A percentile compares a stretch with the other conserved stretches of the same genome.
Evolutionary conservation across 2,888 invertebrate genomes (phyloP).

Genomic region (Pediacus dermestoides): DNA sequence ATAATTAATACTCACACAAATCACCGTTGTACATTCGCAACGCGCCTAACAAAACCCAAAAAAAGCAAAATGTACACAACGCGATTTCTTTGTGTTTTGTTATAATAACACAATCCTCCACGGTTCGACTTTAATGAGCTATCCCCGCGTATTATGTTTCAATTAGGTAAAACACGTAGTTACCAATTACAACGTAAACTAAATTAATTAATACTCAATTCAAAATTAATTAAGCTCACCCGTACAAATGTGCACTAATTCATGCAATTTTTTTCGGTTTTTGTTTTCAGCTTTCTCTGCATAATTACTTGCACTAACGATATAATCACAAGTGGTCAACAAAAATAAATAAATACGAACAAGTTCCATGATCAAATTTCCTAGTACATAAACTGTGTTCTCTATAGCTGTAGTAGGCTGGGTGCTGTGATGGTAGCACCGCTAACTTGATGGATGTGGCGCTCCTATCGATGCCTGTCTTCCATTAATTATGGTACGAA

Average conservation of each 20-base stretch:
- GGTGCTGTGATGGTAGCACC: constrained; percentile 24
- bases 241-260: constrained; percentile 21
- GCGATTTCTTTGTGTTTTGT: too few species aligned
- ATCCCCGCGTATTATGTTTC: constrained; percentile 2
- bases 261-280: constrained; percentile 13
- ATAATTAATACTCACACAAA: too few species aligned
- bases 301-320: constrained; percentile 27
- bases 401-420: constrained; percentile 12
- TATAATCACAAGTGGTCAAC: constrained; percentile 25
- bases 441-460: constrained; percentile 34
- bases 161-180: constrained; percentile 2
- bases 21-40: too few species aligned
- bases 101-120: too few species aligned
- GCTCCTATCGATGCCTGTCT: constrained; percentile 30
- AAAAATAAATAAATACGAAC: constrained; percentile 25
- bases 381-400: constrained; percentile 23
- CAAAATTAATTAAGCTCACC: constrained; percentile 18
- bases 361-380: constrained; percentile 29
- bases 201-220: constrained; percentile 7
- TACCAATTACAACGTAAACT: constrained; percentile 3
- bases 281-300: constrained; percentile 23
- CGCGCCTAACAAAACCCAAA: too few species aligned
- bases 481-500: constrained; percentile 30
- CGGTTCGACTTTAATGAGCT: constrained; percentile 1
- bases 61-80: too few species aligned